These are phyloP conservation scores for Amblyornis subalaris DNA, from an alignment of 2,113 vertebrate species.

Conservation along the genomic window DNA sequence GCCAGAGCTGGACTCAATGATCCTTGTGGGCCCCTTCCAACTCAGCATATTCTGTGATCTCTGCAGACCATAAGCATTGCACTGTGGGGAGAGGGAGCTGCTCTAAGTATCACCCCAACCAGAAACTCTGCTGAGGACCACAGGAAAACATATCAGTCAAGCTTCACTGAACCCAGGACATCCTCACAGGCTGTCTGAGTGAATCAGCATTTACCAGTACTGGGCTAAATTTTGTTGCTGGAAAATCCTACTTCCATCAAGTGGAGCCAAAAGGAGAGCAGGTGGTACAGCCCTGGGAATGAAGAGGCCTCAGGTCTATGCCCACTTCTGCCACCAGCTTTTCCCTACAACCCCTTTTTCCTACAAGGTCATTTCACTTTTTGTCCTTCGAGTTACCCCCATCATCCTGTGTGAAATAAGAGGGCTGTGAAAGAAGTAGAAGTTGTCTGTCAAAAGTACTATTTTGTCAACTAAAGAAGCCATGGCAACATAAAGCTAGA, in stretches of 20 bases:
- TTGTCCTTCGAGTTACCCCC: not conserved
- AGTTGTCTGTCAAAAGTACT: not conserved
- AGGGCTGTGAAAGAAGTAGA: not conserved
- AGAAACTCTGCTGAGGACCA: not conserved
- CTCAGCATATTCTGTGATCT: not conserved
- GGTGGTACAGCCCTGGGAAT: not conserved
- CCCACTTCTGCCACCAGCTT: not conserved
- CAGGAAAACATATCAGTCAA: not conserved
- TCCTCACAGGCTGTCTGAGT: not conserved
- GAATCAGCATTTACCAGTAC: not conserved
- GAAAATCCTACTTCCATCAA: not conserved
- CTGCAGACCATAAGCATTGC: not conserved
- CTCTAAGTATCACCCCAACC: not conserved
- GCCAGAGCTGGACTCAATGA: not conserved
- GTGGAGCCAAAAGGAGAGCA: not conserved
- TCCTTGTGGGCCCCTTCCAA: not conserved
- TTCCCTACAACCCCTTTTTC: not conserved
- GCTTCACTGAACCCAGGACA: not conserved
- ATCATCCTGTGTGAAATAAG: not conserved
- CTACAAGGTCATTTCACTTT: not conserved
- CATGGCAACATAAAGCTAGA: slow-evolving; percentile 13
- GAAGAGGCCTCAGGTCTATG: accelerated
- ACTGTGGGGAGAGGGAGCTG: not conserved
- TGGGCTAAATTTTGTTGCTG: not conserved
- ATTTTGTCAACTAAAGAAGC: slow-evolving; percentile 28